These are phyloP conservation scores for Pentalonia nigronervosa DNA, from an alignment of 1,140 invertebrate genomes.

Conservation along the genomic window DNA sequence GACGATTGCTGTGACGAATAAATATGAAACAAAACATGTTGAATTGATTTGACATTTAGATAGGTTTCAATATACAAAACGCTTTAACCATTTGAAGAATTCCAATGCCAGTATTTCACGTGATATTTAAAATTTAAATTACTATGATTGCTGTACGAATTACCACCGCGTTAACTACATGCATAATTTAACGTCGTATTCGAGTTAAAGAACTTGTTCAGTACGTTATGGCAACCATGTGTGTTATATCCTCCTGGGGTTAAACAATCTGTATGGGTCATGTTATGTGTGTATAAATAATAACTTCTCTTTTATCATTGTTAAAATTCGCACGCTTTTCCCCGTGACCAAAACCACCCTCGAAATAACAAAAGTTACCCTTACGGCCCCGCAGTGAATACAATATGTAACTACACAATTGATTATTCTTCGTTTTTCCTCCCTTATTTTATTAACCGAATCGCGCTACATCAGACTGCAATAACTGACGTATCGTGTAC, in stretches of 20 bases:
- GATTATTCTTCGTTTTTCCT: conserved; percentile 50
- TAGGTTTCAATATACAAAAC: conserved; percentile 9
- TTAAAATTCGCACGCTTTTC: conserved; percentile 56
- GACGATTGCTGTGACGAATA: conserved; percentile 20
- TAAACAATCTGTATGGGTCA: conserved; percentile 40
- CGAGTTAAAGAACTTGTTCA: neutral
- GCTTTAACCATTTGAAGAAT: neutral
- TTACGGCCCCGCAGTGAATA: conserved; percentile 31
- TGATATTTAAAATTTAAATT: neutral
- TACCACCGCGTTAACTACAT: conserved; percentile 3
- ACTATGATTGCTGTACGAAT: neutral
- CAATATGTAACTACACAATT: conserved; percentile 54
- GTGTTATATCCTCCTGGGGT: conserved; percentile 2
- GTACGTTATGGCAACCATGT: neutral
- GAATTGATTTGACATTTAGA: conserved; percentile 34
- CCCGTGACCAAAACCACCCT: conserved; percentile 47
- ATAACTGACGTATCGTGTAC: conserved; percentile 31
- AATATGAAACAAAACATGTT: neutral
- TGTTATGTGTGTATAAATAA: conserved; percentile 46
- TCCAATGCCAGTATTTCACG: neutral
- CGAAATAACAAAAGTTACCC: conserved; percentile 51
- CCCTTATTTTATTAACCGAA: conserved; percentile 53
- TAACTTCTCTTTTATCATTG: conserved; percentile 55
- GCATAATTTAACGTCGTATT: conserved; percentile 30
- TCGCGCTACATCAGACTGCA: conserved; percentile 32